Percentiles rank a stretch among this genome's conserved stretches.
Evolutionary conservation across 2,888 invertebrate species (phyloP).

Genomic region (Drosophila austrosaltans): DNA sequence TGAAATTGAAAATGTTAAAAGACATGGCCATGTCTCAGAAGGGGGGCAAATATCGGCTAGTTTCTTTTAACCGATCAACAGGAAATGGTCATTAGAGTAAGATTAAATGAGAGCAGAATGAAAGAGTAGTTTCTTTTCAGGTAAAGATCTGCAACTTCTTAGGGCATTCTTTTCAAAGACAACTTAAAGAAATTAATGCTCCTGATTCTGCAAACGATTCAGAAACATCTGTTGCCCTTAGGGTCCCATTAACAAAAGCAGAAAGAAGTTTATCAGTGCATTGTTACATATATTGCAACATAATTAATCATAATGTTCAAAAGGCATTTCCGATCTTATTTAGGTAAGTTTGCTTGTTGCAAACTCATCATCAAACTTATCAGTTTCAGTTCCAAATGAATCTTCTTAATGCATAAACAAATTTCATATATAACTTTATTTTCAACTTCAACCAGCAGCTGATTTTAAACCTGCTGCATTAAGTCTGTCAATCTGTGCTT

Average conservation of each 20-base stretch:
- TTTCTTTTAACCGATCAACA: not conserved
- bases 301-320: constrained; percentile 1
- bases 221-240: not conserved
- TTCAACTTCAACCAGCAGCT: not conserved
- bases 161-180: not conserved
- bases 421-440: not conserved
- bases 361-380: no score
- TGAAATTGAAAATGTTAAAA: not conserved
- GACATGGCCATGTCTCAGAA: not conserved
- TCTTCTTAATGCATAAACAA: no score
- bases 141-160: not conserved
- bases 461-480: not conserved
- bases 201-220: not conserved
- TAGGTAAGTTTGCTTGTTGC: no score
- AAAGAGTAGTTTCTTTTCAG: not conserved
- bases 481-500: not conserved
- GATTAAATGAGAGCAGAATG: no score
- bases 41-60: not conserved
- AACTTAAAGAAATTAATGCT: not conserved
- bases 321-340: not conserved
- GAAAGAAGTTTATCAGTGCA: not conserved
- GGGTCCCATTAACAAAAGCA: not conserved
- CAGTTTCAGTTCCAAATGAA: no score
- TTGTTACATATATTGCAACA: not conserved
- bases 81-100: not conserved